Percentiles rank a stretch among this genome's conserved stretches.
These are phyloP conservation scores for Kryptopterus vitreolus DNA, from an alignment of 2,797 vertebrate species.

Conservation along the genomic window DNA sequence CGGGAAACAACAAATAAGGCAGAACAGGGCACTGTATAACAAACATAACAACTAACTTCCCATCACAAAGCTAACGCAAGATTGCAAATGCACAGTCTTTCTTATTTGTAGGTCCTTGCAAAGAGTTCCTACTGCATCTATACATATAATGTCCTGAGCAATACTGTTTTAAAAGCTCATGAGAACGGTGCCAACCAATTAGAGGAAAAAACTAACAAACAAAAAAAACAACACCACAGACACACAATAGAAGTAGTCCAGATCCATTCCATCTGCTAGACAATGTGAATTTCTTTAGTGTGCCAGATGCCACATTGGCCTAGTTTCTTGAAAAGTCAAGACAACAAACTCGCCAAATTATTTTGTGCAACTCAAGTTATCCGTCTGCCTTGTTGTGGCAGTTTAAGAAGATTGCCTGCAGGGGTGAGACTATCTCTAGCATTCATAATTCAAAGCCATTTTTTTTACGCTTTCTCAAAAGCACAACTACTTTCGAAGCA, in stretches of 20 bases:
- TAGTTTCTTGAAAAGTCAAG: slow-evolving; percentile 24
- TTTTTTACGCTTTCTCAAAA: slow-evolving; percentile 33
- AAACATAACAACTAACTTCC: neutral
- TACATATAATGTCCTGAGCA: neutral
- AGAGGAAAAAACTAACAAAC: neutral
- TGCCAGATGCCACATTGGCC: neutral
- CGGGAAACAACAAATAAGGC: neutral
- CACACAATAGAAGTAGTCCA: neutral
- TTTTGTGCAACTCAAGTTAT: neutral
- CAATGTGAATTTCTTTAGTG: neutral
- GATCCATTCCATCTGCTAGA: neutral
- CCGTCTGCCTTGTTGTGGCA: neutral
- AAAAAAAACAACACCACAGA: too few relatives aligned
- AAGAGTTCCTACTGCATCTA: neutral
- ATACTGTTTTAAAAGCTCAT: neutral
- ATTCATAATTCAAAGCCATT: slow-evolving; percentile 43
- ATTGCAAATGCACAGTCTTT: neutral
- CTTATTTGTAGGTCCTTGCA: neutral
- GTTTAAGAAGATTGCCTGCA: slow-evolving; percentile 8
- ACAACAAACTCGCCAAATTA: neutral
- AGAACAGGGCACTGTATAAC: neutral
- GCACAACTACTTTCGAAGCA: neutral
- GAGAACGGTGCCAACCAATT: neutral
- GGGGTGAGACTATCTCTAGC: neutral
- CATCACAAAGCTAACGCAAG: neutral